A percentile compares a stretch with the other conserved stretches of the same genome.
Evolutionary conservation across 2,888 invertebrate genomes (phyloP).

Genomic region (Ophraella communa): DNA sequence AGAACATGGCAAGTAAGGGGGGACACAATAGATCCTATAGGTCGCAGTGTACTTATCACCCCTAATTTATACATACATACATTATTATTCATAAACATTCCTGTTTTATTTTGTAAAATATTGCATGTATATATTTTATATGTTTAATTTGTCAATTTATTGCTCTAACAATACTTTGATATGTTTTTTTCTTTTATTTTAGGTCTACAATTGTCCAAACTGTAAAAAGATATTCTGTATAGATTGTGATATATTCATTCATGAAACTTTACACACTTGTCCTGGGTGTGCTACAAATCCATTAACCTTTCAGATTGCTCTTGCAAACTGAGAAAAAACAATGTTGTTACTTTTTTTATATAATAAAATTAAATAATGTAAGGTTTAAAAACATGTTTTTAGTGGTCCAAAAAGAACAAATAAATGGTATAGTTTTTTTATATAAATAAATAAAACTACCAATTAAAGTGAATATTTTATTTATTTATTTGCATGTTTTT

Average conservation of each 20-base stretch:
- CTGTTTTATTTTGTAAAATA: too few relatives aligned
- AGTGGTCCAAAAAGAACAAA: slow-evolving; percentile 6
- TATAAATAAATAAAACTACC: neutral
- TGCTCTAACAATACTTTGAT: neutral
- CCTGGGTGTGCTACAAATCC: slow-evolving; percentile 90
- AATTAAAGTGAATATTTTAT: neutral
- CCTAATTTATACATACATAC: too few relatives aligned
- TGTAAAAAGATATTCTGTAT: slow-evolving; percentile 86
- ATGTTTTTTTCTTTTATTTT: slow-evolving; percentile 49
- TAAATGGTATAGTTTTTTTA: neutral
- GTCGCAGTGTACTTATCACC: too few relatives aligned
- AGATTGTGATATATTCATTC: slow-evolving; percentile 95
- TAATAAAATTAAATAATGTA: neutral
- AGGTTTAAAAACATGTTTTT: slow-evolving; percentile 6
- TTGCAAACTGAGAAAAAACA: slow-evolving; percentile 34
- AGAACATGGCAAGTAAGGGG: too few relatives aligned
- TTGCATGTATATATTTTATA: too few relatives aligned
- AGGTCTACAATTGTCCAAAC: slow-evolving; percentile 82
- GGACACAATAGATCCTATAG: too few relatives aligned
- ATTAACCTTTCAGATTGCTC: slow-evolving; percentile 58
- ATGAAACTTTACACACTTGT: slow-evolving; percentile 93
- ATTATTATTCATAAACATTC: too few relatives aligned
- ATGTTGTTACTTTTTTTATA: neutral
- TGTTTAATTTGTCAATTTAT: too few relatives aligned
- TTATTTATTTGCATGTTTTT: neutral